Evolutionary conservation across 2,113 vertebrate genomes (phyloP).

Genomic region (Vimba vimba): DNA sequence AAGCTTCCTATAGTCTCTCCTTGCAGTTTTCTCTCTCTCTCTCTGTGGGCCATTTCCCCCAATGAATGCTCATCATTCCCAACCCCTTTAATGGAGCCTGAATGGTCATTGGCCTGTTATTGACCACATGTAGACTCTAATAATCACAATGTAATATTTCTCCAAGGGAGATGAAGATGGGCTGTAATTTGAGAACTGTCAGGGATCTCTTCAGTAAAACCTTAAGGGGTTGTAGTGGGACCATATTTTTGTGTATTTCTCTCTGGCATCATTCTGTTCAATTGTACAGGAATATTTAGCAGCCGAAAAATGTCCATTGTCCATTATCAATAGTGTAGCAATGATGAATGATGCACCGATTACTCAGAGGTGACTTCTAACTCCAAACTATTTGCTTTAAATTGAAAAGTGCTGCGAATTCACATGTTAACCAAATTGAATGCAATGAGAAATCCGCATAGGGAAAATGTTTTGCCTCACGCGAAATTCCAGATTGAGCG

Average conservation of each 20-base stretch:
- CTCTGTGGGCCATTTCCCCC: slow-evolving; percentile 9
- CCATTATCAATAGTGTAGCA: neutral
- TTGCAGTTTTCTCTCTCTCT: neutral
- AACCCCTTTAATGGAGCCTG: slow-evolving; percentile 44
- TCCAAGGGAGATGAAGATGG: slow-evolving; percentile 38
- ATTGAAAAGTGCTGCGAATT: neutral
- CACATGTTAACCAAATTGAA: neutral
- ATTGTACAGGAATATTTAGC: neutral
- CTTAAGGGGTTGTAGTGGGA: neutral
- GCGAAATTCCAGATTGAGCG: neutral
- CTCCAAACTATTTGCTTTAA: neutral
- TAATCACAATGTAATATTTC: slow-evolving; percentile 55
- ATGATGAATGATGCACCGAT: neutral
- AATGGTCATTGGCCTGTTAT: slow-evolving; percentile 47
- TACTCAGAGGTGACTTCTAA: neutral
- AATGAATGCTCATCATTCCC: slow-evolving; percentile 29
- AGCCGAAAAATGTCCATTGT: neutral
- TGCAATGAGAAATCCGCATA: neutral
- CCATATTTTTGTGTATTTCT: neutral
- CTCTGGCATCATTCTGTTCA: neutral
- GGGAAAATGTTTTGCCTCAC: neutral
- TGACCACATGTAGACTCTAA: slow-evolving; percentile 44
- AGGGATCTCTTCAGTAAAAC: slow-evolving; percentile 21
- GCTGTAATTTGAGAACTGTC: slow-evolving; percentile 46
- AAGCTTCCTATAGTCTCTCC: neutral